Evolutionary conservation across 2,797 vertebrate species (phyloP).

Genomic region (Nasua narica): DNA sequence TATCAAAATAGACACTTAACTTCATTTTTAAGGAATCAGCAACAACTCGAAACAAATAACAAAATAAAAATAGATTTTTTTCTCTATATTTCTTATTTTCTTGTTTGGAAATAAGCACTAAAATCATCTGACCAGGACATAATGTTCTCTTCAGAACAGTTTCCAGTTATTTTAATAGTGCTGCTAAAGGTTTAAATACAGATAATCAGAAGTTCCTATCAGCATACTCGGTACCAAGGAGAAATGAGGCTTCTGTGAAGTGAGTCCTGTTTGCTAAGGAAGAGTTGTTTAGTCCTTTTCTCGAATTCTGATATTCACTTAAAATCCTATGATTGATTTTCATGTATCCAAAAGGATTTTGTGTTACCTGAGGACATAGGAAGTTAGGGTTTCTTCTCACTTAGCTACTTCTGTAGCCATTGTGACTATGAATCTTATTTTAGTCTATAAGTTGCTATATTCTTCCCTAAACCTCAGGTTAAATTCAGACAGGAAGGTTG

Average conservation of each 20-base stretch:
- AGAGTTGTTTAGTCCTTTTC: background rate
- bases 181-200: background rate
- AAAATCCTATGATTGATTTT: conserved; percentile 1
- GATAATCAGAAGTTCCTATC: background rate
- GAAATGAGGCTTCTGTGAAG: background rate
- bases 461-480: conserved; percentile 4
- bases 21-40: conserved; percentile 45
- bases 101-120: conserved; percentile 38
- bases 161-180: background rate
- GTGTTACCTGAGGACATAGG: background rate
- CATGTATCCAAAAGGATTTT: background rate
- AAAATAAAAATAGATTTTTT: conserved; percentile 44
- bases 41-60: conserved; percentile 49
- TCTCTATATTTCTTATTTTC: conserved; percentile 22
- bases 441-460: conserved; percentile 16
- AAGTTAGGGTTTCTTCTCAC: background rate
- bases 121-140: conserved; percentile 11
- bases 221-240: background rate
- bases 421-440: background rate
- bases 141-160: conserved; percentile 36
- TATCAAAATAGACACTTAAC: conserved; percentile 16
- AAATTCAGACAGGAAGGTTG: conserved; percentile 46
- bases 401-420: conserved; percentile 18
- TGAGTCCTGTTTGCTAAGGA: background rate
- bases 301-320: background rate